Conservation (phyloP, 2,888 invertebrate species). For the Polydesmus complanatus region DNA sequence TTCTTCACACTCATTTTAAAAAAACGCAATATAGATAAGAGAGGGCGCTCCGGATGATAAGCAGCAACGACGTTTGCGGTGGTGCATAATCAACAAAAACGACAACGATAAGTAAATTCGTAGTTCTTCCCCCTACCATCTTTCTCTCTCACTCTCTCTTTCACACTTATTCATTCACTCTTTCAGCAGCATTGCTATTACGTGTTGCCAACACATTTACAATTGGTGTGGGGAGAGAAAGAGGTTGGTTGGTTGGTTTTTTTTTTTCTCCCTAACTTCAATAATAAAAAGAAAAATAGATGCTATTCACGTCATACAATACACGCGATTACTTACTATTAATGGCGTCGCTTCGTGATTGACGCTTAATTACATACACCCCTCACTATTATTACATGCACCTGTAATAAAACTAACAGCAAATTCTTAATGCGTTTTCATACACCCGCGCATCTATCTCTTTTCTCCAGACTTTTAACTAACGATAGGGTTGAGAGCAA, state of each 20-base stretch:
- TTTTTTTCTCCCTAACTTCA: too few relatives aligned
- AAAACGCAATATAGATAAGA: background rate
- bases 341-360: background rate
- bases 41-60: background rate
- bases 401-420: background rate
- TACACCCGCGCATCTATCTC: too few relatives aligned
- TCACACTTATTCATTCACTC: too few relatives aligned
- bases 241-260: background rate
- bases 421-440: too few relatives aligned
- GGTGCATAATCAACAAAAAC: background rate
- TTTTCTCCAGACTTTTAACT: too few relatives aligned
- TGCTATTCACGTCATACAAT: background rate
- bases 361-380: background rate
- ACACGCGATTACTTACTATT: background rate
- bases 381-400: background rate
- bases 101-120: background rate
- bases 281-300: too few relatives aligned
- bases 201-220: background rate
- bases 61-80: background rate
- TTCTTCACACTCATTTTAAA: background rate
- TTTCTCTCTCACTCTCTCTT: too few relatives aligned
- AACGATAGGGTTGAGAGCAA: too few relatives aligned
- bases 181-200: background rate
- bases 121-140: too few relatives aligned
- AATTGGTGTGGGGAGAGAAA: background rate